These are phyloP conservation scores for Acanthoscelides obtectus DNA, from an alignment of 2,888 invertebrate genomes.

Conservation along the genomic window DNA sequence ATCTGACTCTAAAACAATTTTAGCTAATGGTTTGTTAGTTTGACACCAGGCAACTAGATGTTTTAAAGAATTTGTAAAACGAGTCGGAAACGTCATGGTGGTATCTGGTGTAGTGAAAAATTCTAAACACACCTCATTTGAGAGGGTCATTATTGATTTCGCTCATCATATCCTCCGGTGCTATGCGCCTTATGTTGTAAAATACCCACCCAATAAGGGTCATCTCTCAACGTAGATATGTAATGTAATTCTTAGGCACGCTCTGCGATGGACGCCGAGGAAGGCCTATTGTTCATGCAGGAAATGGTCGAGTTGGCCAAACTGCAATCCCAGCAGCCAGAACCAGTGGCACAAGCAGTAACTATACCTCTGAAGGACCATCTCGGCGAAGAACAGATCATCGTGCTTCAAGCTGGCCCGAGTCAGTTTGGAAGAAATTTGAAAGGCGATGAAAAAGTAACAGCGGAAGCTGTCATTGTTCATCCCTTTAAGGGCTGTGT, in stretches of 20 bases:
- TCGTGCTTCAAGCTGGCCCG: slow-evolving; percentile 71
- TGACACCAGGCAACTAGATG: no score
- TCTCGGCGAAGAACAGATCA: slow-evolving; percentile 29
- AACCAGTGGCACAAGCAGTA: slow-evolving; percentile 54
- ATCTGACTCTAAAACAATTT: no score
- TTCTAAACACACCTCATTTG: no score
- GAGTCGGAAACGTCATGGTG: no score
- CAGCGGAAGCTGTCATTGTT: slow-evolving; percentile 62
- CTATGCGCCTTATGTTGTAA: no score
- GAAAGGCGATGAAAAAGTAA: slow-evolving; percentile 57
- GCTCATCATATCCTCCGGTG: no score
- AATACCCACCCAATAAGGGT: no score
- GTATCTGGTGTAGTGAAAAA: no score
- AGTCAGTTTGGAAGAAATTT: slow-evolving; percentile 86
- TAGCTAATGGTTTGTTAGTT: no score
- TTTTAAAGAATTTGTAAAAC: no score
- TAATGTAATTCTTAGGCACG: slow-evolving; percentile 80
- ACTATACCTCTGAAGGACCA: slow-evolving; percentile 45
- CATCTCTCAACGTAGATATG: no score
- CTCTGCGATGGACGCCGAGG: slow-evolving; percentile 80
- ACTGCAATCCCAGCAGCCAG: slow-evolving; percentile 56
- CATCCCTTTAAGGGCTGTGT: slow-evolving; percentile 67
- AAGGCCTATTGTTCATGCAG: slow-evolving; percentile 92
- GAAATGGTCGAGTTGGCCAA: slow-evolving; percentile 92
- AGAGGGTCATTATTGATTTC: no score